Conservation (phyloP, 2,797 vertebrate species). For the Mus spretus region DNA sequence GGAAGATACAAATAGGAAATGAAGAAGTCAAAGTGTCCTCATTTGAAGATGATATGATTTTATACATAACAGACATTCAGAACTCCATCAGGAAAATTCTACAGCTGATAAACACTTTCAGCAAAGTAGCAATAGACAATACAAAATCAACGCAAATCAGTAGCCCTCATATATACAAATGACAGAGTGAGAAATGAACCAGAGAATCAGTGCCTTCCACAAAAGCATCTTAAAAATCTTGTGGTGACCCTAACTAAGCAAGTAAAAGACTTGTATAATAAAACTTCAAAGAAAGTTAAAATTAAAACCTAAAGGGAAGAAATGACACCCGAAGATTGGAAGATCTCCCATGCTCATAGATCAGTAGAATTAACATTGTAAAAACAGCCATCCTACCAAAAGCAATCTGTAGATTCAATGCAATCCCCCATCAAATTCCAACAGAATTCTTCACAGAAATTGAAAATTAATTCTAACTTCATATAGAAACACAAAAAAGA, state of each 20-base stretch:
- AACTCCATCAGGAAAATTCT: neutral
- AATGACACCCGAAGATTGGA: neutral
- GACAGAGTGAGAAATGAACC: neutral
- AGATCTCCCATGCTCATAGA: neutral
- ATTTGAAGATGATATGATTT: neutral
- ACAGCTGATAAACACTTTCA: neutral
- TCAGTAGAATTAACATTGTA: neutral
- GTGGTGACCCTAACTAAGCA: neutral
- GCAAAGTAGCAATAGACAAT: neutral
- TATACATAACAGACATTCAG: neutral
- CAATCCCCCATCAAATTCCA: neutral
- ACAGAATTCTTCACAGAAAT: neutral
- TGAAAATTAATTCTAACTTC: neutral
- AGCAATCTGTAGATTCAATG: neutral
- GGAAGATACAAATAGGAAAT: neutral
- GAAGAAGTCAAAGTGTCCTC: neutral
- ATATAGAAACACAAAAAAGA: neutral
- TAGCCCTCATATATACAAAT: neutral
- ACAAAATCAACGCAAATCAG: neutral
- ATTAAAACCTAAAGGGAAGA: neutral
- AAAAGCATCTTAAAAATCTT: neutral
- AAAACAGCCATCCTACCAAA: neutral
- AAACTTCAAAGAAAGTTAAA: neutral
- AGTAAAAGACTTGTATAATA: neutral
- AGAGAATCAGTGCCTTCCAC: neutral